phyloP scores from a whole-genome alignment of 2,797 vertebrate species.

The Notolepis coatsorum region DNA sequence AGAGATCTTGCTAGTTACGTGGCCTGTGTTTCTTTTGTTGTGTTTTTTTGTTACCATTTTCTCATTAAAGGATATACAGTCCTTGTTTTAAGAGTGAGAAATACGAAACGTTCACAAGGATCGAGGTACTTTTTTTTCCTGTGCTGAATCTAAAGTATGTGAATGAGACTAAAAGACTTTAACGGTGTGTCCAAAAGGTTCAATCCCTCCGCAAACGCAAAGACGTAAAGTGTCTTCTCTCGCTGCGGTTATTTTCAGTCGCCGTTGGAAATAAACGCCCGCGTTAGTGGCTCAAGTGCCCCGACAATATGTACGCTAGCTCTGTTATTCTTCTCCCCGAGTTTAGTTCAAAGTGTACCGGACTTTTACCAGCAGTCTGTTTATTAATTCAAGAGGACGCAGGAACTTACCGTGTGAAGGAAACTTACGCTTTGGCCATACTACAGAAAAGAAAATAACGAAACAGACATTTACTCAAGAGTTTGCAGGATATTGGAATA shows the following conservation, averaged over 20 bases:
- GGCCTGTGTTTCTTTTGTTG: constrained; percentile 5
- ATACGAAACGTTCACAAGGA: neutral
- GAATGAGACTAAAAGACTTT: constrained; percentile 12
- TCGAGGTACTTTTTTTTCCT: constrained; percentile 14
- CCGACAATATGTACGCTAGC: neutral
- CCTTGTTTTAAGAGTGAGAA: constrained; percentile 5
- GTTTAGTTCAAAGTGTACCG: constrained; percentile 21
- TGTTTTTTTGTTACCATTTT: constrained; percentile 3
- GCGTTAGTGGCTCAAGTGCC: constrained; percentile 12
- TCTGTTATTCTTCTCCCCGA: constrained; percentile 7
- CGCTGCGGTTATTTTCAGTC: constrained; percentile 2
- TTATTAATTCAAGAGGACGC: constrained; percentile 39
- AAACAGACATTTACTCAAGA: constrained; percentile 36
- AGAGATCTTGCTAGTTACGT: neutral
- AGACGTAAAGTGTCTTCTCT: neutral
- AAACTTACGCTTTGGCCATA: constrained; percentile 29
- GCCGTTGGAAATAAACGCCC: neutral
- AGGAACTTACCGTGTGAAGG: constrained; percentile 36
- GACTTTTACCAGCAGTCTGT: constrained; percentile 34
- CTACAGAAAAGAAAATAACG: constrained; percentile 20
- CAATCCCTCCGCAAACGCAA: constrained; percentile 7
- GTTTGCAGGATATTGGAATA: constrained; percentile 37
- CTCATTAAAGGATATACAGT: constrained; percentile 33
- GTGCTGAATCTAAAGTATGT: constrained; percentile 8
- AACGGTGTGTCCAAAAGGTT: constrained; percentile 6